These are phyloP conservation scores for Xylota sylvarum DNA, from an alignment of 2,888 invertebrate genomes.

Conservation along the genomic window DNA sequence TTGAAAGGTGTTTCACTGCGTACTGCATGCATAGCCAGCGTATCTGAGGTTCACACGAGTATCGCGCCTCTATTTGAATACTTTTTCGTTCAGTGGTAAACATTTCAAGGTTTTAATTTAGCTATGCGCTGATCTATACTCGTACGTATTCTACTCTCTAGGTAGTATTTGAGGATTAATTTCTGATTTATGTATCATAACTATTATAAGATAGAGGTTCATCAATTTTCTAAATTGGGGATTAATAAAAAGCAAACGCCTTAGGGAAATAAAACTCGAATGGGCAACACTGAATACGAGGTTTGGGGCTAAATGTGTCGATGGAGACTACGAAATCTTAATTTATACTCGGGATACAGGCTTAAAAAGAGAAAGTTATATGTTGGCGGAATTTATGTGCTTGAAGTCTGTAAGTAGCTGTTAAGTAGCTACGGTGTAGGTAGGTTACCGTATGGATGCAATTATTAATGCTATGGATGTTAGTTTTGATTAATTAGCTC, in stretches of 20 bases:
- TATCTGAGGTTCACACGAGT: constrained; percentile 16
- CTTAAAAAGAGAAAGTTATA: neutral
- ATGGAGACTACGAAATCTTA: neutral
- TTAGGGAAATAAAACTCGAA: neutral
- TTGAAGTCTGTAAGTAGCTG: too few species aligned
- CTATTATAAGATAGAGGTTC: neutral
- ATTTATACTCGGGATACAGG: neutral
- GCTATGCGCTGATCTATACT: neutral
- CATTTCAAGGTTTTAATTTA: neutral
- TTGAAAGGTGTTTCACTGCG: neutral
- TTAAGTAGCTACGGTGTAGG: too few species aligned
- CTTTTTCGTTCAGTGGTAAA: neutral
- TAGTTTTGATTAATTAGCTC: too few species aligned
- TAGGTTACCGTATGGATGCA: too few species aligned
- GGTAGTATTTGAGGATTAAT: neutral
- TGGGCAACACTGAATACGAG: neutral
- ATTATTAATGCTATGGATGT: too few species aligned
- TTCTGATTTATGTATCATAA: neutral
- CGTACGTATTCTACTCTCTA: neutral
- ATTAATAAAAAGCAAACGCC: neutral
- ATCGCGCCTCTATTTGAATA: neutral
- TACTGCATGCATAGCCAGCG: neutral
- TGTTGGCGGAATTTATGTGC: too few species aligned
- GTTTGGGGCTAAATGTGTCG: neutral
- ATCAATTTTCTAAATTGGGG: neutral